These are phyloP conservation scores for Phylloscopus trochilus DNA, from an alignment of 2,113 vertebrate species.

Conservation along the genomic window DNA sequence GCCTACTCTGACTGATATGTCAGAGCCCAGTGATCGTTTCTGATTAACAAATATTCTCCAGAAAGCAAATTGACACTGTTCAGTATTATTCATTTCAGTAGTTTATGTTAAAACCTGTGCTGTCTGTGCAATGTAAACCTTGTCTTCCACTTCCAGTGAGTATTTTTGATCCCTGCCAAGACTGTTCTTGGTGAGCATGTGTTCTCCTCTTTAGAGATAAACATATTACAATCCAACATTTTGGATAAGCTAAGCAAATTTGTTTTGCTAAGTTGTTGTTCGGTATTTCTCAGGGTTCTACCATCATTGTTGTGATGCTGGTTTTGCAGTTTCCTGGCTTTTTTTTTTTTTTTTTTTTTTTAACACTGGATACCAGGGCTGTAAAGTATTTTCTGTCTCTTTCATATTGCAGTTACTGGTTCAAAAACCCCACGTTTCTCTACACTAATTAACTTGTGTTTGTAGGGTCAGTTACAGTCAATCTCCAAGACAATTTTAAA, in stretches of 20 bases:
- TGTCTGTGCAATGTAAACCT: not conserved
- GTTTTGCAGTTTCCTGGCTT: not conserved
- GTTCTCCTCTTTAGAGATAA: not conserved
- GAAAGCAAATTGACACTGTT: not conserved
- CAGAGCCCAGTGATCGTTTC: not conserved
- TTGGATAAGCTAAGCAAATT: not conserved
- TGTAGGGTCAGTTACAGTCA: not conserved
- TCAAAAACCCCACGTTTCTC: not conserved
- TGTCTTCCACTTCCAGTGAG: not conserved
- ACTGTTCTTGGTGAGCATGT: not conserved
- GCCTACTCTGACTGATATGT: not conserved
- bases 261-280: not conserved
- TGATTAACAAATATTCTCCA: not conserved
- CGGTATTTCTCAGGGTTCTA: not conserved
- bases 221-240: not conserved
- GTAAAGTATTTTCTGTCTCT: not conserved
- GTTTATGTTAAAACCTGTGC: not conserved
- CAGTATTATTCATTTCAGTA: not conserved
- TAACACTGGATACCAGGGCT: accelerated
- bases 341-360: not conserved
- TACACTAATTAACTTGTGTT: not conserved
- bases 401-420: not conserved
- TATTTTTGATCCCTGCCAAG: not conserved
- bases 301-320: not conserved
- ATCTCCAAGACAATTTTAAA: not conserved